Conservation (phyloP, 2,113 vertebrate genomes). For the Leuciscus idus region DNA sequence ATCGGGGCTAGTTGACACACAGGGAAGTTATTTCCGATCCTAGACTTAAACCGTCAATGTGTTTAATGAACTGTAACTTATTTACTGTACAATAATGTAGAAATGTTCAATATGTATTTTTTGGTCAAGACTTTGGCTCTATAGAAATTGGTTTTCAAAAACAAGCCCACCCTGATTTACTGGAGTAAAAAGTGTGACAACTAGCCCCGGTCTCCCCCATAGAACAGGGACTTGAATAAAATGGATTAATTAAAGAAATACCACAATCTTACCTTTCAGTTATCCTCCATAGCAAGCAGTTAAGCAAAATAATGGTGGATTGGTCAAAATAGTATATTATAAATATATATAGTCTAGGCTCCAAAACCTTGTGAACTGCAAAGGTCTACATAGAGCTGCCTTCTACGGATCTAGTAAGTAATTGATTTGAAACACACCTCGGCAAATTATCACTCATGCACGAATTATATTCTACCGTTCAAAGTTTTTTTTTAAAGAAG, state of each 20-base stretch:
- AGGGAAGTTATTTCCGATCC: neutral
- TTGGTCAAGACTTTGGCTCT: neutral
- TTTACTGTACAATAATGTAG: neutral
- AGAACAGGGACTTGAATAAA: neutral
- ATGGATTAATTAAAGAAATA: constrained; percentile 6
- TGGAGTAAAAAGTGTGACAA: neutral
- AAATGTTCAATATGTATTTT: neutral
- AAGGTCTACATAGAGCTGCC: neutral
- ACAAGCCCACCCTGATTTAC: neutral
- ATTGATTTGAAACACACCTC: neutral
- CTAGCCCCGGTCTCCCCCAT: neutral
- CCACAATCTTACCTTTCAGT: constrained; percentile 70
- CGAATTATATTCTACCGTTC: neutral
- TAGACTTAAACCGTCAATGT: neutral
- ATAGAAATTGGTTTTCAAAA: neutral
- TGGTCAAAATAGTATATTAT: neutral
- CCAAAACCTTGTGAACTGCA: neutral
- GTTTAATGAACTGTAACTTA: neutral
- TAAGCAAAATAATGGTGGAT: constrained; percentile 68
- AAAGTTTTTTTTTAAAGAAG: too few species aligned
- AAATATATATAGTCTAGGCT: neutral
- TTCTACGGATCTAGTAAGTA: neutral
- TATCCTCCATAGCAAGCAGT: constrained; percentile 72
- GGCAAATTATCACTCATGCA: neutral
- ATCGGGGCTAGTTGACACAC: neutral